These are phyloP conservation scores for Sycophila sp. DNA, from an alignment of 1,140 invertebrate species.

Conservation along the genomic window DNA sequence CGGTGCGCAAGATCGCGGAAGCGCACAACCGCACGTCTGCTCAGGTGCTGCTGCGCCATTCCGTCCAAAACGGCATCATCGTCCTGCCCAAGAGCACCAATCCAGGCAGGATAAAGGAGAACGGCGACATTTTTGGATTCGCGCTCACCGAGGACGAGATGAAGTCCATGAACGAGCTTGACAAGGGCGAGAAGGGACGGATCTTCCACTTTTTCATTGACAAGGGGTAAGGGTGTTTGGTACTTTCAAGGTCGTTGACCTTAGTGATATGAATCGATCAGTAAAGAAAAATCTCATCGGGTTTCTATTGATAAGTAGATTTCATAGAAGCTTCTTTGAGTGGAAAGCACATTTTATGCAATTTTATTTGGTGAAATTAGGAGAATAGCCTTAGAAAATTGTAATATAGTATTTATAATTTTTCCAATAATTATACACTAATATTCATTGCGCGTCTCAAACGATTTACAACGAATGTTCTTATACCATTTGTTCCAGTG, in stretches of 20 bases:
- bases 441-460: too few species aligned
- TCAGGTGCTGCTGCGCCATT: constrained; percentile 71
- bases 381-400: neutral
- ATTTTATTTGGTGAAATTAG: neutral
- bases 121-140: constrained; percentile 67
- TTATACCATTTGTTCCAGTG: too few species aligned
- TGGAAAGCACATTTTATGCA: too few species aligned
- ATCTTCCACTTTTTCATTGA: constrained; percentile 71
- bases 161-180: constrained; percentile 55
- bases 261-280: too few species aligned
- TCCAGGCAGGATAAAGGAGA: constrained; percentile 67
- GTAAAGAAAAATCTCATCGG: too few species aligned
- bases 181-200: constrained; percentile 69
- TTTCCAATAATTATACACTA: too few species aligned
- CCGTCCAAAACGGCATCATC: constrained; percentile 68
- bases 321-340: too few species aligned
- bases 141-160: constrained; percentile 57
- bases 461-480: too few species aligned
- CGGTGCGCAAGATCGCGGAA: constrained; percentile 72
- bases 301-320: too few species aligned
- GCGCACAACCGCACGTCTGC: constrained; percentile 69
- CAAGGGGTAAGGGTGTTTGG: constrained; percentile 15
- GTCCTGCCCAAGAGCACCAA: constrained; percentile 74
- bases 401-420: neutral
- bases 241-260: too few species aligned